Conservation (phyloP, 2,888 invertebrate species). For the Chrysina gloriosa region DNA sequence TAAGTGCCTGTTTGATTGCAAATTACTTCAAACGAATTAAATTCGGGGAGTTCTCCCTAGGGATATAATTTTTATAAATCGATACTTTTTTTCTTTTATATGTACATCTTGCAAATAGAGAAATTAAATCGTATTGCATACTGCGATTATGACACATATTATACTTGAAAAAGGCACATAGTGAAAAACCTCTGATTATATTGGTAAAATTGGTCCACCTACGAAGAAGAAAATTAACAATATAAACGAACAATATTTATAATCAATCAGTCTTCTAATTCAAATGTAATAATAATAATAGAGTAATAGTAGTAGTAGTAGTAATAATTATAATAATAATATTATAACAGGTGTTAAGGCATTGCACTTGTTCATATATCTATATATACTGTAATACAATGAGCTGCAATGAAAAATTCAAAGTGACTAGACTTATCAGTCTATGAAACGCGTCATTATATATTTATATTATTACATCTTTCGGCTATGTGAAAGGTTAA, state of each 20-base stretch:
- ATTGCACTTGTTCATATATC: conserved; percentile 56
- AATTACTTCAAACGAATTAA: too few species aligned
- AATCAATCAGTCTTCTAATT: conserved; percentile 51
- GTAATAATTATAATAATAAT: conserved; percentile 40
- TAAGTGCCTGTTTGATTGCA: too few species aligned
- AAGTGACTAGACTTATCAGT: conserved; percentile 60
- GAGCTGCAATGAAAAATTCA: conserved; percentile 55
- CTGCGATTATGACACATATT: background rate
- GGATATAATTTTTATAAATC: background rate
- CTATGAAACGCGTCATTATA: conserved; percentile 52
- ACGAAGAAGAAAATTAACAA: conserved; percentile 50
- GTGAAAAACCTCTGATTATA: conserved; percentile 50
- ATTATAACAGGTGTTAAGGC: conserved; percentile 50
- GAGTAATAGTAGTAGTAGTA: conserved; percentile 30
- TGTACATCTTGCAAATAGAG: too few species aligned
- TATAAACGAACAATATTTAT: conserved; percentile 46
- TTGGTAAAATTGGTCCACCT: conserved; percentile 57
- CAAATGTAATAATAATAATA: conserved; percentile 48
- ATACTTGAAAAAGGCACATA: conserved; percentile 56
- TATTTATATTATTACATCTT: conserved; percentile 48
- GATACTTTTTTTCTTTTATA: background rate
- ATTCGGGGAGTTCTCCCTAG: too few species aligned
- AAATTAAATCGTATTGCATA: conserved; percentile 29
- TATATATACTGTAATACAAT: conserved; percentile 45
- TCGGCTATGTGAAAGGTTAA: conserved; percentile 51